Evolutionary conservation across 2,797 vertebrate genomes (phyloP).

Genomic region (Parauchenoglanis ngamensis): DNA sequence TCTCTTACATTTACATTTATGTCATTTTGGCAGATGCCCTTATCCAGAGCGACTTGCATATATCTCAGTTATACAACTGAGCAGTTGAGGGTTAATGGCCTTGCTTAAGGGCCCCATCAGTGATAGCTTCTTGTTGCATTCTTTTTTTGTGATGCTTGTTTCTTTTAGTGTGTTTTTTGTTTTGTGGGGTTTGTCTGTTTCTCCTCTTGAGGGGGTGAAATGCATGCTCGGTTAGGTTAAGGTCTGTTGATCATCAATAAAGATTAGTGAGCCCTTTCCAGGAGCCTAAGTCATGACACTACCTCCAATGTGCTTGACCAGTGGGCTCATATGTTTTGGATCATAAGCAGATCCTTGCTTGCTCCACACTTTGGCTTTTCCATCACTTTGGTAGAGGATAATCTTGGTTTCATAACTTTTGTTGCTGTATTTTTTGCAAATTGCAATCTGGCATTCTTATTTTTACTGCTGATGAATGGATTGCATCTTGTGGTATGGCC

Average conservation of each 20-base stretch:
- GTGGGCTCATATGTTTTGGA: too few relatives aligned
- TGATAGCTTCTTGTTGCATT: not conserved
- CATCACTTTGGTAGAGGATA: not conserved
- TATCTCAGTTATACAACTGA: too few relatives aligned
- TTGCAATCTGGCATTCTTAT: not conserved
- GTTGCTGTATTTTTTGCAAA: not conserved
- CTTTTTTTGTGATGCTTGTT: not conserved
- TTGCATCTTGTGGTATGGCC: not conserved
- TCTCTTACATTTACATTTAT: not conserved
- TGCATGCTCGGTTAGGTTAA: not conserved
- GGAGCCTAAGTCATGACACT: too few relatives aligned
- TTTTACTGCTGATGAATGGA: not conserved
- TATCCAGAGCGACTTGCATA: too few relatives aligned
- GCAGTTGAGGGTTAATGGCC: too few relatives aligned
- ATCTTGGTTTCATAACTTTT: not conserved
- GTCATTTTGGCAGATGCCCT: too few relatives aligned
- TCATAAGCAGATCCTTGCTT: too few relatives aligned
- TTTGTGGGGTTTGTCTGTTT: too few relatives aligned
- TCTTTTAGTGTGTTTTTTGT: not conserved
- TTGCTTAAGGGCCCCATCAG: too few relatives aligned
- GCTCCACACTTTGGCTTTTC: not conserved
- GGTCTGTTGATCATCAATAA: not conserved
- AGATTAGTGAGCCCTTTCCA: not conserved
- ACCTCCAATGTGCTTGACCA: too few relatives aligned
- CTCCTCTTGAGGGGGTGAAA: not conserved